Evolutionary conservation across 2,113 vertebrate species (phyloP).

Genomic region (Poecilia latipinna): DNA sequence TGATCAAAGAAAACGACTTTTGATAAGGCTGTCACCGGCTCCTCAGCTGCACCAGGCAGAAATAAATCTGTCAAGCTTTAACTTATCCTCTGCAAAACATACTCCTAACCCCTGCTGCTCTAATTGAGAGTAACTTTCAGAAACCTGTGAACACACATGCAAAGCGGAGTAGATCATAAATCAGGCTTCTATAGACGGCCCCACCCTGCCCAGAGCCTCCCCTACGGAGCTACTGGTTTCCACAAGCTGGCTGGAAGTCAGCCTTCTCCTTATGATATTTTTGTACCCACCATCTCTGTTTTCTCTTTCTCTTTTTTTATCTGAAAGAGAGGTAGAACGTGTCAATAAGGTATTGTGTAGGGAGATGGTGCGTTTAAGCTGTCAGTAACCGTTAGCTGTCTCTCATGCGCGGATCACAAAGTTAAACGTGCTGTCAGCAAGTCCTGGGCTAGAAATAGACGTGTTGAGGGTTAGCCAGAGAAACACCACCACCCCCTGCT

Average conservation of each 20-base stretch:
- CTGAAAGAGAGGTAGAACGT: constrained; percentile 32
- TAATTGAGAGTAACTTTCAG: constrained; percentile 76
- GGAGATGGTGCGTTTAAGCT: constrained; percentile 55
- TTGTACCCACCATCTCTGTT: constrained; percentile 23
- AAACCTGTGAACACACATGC: constrained; percentile 74
- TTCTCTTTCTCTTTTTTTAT: constrained; percentile 31
- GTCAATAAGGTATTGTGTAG: constrained; percentile 61
- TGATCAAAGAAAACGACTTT: constrained; percentile 78
- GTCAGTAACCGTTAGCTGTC: constrained; percentile 74
- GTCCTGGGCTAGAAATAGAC: constrained; percentile 73
- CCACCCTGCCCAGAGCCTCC: constrained; percentile 27
- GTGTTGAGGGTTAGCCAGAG: constrained; percentile 70
- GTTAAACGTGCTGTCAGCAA: constrained; percentile 78
- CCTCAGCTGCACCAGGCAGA: constrained; percentile 67
- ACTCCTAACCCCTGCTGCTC: constrained; percentile 69
- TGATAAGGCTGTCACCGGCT: constrained; percentile 77
- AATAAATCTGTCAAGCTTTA: constrained; percentile 76
- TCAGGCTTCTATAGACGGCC: constrained; percentile 62
- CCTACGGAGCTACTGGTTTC: constrained; percentile 57
- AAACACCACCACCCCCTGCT: constrained; percentile 57
- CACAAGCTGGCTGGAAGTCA: constrained; percentile 57
- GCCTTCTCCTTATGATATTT: constrained; percentile 51
- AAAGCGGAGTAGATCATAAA: constrained; percentile 69
- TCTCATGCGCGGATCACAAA: constrained; percentile 74
- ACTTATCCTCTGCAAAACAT: constrained; percentile 72